Conservation (phyloP, 2,113 vertebrate species). For the Amblyopsis rosae region DNA sequence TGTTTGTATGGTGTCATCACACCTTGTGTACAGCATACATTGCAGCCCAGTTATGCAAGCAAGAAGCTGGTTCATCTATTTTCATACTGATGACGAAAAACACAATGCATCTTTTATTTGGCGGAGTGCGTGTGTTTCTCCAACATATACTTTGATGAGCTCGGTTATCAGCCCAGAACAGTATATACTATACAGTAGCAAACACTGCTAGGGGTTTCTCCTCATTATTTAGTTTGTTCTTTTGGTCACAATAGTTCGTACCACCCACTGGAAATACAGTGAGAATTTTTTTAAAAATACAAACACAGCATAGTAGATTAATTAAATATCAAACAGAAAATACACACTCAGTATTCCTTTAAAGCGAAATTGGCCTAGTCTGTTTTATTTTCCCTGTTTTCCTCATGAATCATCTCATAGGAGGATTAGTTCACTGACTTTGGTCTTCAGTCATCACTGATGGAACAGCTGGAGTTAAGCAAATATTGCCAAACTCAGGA, state of each 20-base stretch:
- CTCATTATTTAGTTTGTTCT: too few relatives aligned
- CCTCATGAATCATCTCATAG: neutral
- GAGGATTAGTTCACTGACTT: too few relatives aligned
- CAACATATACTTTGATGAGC: too few relatives aligned
- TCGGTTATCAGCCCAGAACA: neutral
- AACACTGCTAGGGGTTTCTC: neutral
- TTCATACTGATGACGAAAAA: neutral
- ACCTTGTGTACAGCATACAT: constrained; percentile 25
- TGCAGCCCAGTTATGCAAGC: constrained; percentile 24
- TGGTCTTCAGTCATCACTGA: constrained; percentile 12
- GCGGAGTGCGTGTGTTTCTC: neutral
- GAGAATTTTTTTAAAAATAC: too few relatives aligned
- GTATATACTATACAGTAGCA: neutral
- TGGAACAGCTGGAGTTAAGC: constrained; percentile 50
- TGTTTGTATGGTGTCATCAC: constrained; percentile 26
- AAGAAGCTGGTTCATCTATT: constrained; percentile 14
- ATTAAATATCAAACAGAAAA: constrained; percentile 60
- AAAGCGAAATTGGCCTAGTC: too few relatives aligned
- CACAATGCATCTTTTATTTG: constrained; percentile 23
- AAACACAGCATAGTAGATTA: constrained; percentile 61
- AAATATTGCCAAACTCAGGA: constrained; percentile 45
- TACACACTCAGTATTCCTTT: too few relatives aligned
- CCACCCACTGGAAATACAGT: too few relatives aligned
- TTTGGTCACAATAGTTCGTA: too few relatives aligned
- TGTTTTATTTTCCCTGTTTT: neutral